Base-by-base conservation (phyloP, 1,140 invertebrate species). In the Drosophila kikkawai region DNA sequence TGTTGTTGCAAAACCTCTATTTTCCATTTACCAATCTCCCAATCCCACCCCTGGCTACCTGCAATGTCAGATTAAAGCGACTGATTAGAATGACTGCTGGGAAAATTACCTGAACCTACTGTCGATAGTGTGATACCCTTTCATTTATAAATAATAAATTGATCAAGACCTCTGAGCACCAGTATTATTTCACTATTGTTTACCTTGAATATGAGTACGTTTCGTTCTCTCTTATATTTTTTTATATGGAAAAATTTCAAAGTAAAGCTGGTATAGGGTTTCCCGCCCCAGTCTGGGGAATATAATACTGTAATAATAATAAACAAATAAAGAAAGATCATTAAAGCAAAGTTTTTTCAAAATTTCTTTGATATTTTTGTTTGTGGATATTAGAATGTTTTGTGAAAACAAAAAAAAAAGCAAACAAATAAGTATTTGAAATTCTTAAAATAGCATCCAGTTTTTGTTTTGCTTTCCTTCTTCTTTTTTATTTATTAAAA, bases 61-160 rank as follows among this genome's bases (percentile, higher is more conserved):
- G 19, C 55, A 36, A 53, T 22, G 53, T 44, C 29, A 42, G 57
- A 65, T 65, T 65, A 42, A 60, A 26, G 7, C 26, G 4, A 29
- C 4, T 63, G 63, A 65, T 61, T 44, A 63, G 63, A 57, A 12
- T 17, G 44, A 34, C 3, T 13, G 34, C 0, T 36, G n/a, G 37
- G 12, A 19, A 26, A 61, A 26, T 17, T 1, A 11, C 5, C 19
- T 7, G 5, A 39, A 17, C 32, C 22, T 42, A n/a, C 5, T 26
- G 11, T n/a, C 17, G 19, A 11, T 11, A 2, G 8, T 0, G 37
- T 12, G 4, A 32, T 59, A 41, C 51, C 9, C 29, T 5, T 36
- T 29, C 4, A 22, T 19, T 29, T 48, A 19, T 19, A 44, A 45
- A 45, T 7, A 19, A 13, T 22, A 47, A 47, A 22, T 47, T 19